Evolutionary conservation across 2,113 vertebrate genomes (phyloP), one percentile per base, ranked within the genome.

Genomic region (Lutjanus erythropterus): DNA sequence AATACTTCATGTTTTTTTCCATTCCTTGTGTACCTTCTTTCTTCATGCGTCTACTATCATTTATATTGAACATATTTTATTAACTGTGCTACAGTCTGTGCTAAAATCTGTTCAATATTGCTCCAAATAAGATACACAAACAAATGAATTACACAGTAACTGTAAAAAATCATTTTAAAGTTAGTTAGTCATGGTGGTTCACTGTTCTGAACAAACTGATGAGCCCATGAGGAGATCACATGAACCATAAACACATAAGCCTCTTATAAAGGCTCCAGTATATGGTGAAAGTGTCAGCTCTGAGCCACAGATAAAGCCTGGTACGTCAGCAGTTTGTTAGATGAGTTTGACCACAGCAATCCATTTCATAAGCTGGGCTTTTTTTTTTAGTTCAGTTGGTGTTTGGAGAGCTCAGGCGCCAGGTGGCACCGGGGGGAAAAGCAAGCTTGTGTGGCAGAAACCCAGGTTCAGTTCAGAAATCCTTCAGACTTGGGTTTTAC

Each of bases 191-290:
- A 62, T 8, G 29, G 29, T 70, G 70, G 19, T 46, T 35, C 18
- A 58, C 14, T 47, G 41, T 31, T 53, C 35, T 67, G 42, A 67
- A 41, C 9, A 49, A 77, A 60, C 31, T 10, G 56, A 83, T 69
- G 59, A 75, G 10, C 14, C 2, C 39, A 66, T 50, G 60, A 73
- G 55, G 35, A 68, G 55, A 78, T 86, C 74, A 80, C 72, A 75
- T 55, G 39, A 79, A 75, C 23, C 18, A 64, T 50, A 53, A 83
- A 74, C 44, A 47, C 41, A 79, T 83, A 88, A 86, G 62, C 84
- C 72, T 83, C 86, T 88, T 84, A 87, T 67, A 58, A 71, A 46
- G 50, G 60, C 41, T 64, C 21, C 67, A 58, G 35, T 79, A 37
- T 49, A 50, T 15, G 35, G 61, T 52, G 53, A 81, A 81, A 81